A percentile compares a stretch with the other conserved stretches of the same genome.
phyloP scores from a whole-genome alignment of 2,113 vertebrate species.

The Tretioscincus oriximinensis region DNA sequence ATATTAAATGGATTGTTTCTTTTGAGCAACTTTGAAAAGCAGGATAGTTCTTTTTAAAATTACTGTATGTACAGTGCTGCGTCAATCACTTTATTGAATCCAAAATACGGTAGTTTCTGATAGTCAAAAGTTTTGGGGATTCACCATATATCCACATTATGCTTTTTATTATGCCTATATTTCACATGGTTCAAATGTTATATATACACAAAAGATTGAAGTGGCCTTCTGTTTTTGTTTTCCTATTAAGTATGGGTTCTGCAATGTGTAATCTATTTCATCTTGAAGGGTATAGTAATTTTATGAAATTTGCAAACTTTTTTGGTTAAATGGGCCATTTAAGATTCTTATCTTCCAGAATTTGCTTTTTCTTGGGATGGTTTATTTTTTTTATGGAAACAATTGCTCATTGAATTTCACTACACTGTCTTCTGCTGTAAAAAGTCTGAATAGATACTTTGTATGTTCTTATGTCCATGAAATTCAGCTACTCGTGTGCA shows the following conservation, averaged over 20 bases:
- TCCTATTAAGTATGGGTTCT: slow-evolving; percentile 61
- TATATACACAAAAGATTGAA: slow-evolving; percentile 67
- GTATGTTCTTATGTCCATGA: slow-evolving; percentile 83
- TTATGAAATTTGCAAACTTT: slow-evolving; percentile 45
- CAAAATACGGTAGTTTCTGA: slow-evolving; percentile 46
- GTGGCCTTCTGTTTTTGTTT: slow-evolving; percentile 44
- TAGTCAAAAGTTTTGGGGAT: slow-evolving; percentile 56
- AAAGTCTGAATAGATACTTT: slow-evolving; percentile 83
- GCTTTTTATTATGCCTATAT: slow-evolving; percentile 68
- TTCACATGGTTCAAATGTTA: slow-evolving; percentile 69
- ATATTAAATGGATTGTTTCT: slow-evolving; percentile 54
- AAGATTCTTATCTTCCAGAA: slow-evolving; percentile 60
- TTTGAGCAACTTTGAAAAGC: slow-evolving; percentile 75
- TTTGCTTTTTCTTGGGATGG: slow-evolving; percentile 70
- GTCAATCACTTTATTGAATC: slow-evolving; percentile 55
- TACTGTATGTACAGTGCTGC: slow-evolving; percentile 61
- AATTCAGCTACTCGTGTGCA: slow-evolving; percentile 84
- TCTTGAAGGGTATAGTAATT: slow-evolving; percentile 55
- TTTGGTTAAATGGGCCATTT: slow-evolving; percentile 62
- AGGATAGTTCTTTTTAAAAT: slow-evolving; percentile 60
- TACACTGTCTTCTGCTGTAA: slow-evolving; percentile 79
- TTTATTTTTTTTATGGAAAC: slow-evolving; percentile 61
- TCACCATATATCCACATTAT: slow-evolving; percentile 63
- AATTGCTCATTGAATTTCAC: slow-evolving; percentile 69
- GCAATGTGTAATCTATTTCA: slow-evolving; percentile 50